A percentile compares a stretch with the other conserved stretches of the same genome.
Evolutionary conservation across 1,140 invertebrate species (phyloP).

Genomic region (Drosophila tsacasi): DNA sequence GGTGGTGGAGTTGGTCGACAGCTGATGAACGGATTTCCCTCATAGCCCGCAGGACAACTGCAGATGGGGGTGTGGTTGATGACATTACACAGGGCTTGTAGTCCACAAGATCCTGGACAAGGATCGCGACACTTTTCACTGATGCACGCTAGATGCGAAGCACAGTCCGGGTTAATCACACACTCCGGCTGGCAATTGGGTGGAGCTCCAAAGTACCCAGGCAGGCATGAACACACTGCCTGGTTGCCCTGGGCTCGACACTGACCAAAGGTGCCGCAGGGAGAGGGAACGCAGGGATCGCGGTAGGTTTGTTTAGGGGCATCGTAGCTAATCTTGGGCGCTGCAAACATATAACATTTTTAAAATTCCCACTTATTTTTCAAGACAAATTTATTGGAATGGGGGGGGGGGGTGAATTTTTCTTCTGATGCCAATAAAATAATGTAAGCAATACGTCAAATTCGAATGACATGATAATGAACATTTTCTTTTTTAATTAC

Average conservation of each 20-base stretch:
- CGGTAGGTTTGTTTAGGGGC: conserved; percentile 87
- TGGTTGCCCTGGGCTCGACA: conserved; percentile 89
- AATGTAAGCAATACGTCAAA: too few relatives aligned
- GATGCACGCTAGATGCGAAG: conserved; percentile 89
- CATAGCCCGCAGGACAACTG: conserved; percentile 90
- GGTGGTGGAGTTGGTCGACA: conserved; percentile 86
- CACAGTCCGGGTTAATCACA: conserved; percentile 91
- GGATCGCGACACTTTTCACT: conserved; percentile 91
- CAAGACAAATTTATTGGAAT: too few relatives aligned
- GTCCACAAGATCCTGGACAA: conserved; percentile 92
- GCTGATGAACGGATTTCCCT: conserved; percentile 92
- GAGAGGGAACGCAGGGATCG: conserved; percentile 90
- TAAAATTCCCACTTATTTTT: too few relatives aligned
- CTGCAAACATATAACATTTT: too few relatives aligned
- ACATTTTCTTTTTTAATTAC: too few relatives aligned
- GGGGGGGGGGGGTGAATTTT: too few relatives aligned
- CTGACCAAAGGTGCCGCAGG: conserved; percentile 92
- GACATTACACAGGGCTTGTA: conserved; percentile 92
- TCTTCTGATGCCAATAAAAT: too few relatives aligned
- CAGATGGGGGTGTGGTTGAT: conserved; percentile 94
- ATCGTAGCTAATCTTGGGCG: conserved; percentile 55
- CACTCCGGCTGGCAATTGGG: conserved; percentile 92
- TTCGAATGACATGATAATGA: too few relatives aligned
- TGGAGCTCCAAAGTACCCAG: conserved; percentile 90
- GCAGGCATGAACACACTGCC: conserved; percentile 91